Conservation (phyloP, 2,797 vertebrate species). For the Melanotaenia trifasciata region DNA sequence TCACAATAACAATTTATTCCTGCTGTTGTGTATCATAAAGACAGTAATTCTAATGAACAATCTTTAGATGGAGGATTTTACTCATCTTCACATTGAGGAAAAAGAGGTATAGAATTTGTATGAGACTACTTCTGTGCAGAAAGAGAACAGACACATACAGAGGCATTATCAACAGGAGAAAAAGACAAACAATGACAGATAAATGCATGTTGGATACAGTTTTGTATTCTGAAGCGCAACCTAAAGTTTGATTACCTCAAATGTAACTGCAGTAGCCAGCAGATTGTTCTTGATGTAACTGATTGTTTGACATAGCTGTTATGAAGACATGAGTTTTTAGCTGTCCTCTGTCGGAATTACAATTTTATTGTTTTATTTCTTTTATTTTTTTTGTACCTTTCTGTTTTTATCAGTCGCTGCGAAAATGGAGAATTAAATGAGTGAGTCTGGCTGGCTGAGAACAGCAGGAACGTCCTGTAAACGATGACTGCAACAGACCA, state of each 20-base stretch:
- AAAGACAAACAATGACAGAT: background rate
- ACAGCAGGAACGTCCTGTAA: slow-evolving; percentile 49
- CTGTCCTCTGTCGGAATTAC: slow-evolving; percentile 25
- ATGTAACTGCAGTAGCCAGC: background rate
- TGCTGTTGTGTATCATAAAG: slow-evolving; percentile 19
- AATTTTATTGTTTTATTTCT: slow-evolving; percentile 8
- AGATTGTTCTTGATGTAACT: slow-evolving; percentile 17
- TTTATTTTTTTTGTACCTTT: slow-evolving; percentile 34
- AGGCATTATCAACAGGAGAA: background rate
- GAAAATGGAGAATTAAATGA: slow-evolving; percentile 39
- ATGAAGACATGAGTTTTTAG: slow-evolving; percentile 24
- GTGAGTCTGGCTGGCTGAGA: slow-evolving; percentile 41
- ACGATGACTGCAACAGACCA: slow-evolving; percentile 52
- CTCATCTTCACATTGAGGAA: slow-evolving; percentile 7
- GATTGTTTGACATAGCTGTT: slow-evolving; percentile 24
- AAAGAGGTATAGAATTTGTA: slow-evolving; percentile 13
- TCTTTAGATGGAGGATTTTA: slow-evolving; percentile 36
- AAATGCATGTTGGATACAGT: background rate
- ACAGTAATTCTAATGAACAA: slow-evolving; percentile 10
- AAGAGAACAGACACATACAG: background rate
- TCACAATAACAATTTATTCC: slow-evolving; percentile 2
- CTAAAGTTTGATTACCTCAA: slow-evolving; percentile 6
- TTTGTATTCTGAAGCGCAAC: background rate
- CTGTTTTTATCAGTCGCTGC: slow-evolving; percentile 32
- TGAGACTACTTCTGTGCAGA: slow-evolving; percentile 11